These are phyloP conservation scores for Panopea generosa DNA, from an alignment of 2,888 invertebrate species.

Conservation along the genomic window DNA sequence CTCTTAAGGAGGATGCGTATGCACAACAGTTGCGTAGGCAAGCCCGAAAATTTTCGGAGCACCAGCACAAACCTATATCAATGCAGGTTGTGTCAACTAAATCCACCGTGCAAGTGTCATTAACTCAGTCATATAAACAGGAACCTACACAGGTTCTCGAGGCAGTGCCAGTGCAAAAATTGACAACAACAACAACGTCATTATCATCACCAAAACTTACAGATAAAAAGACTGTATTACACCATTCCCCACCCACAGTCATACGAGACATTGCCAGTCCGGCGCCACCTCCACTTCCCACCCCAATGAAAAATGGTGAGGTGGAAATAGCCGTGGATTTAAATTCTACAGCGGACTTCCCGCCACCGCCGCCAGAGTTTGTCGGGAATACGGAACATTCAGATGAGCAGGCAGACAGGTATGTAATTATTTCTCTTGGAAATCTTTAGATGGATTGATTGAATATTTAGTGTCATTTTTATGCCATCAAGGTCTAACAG, in stretches of 20 bases:
- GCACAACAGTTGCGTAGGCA: constrained; percentile 76
- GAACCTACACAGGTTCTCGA: constrained; percentile 73
- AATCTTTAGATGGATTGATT: too few species aligned
- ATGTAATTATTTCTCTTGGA: constrained; percentile 4
- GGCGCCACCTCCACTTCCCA: constrained; percentile 68
- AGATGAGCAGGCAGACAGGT: constrained; percentile 42
- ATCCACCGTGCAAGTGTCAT: constrained; percentile 55
- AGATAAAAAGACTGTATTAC: constrained; percentile 17
- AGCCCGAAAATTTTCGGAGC: constrained; percentile 83
- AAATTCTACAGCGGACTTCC: constrained; percentile 54
- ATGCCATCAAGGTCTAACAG: too few species aligned
- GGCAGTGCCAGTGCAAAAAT: constrained; percentile 66
- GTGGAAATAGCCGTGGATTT: constrained; percentile 46
- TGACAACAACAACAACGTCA: constrained; percentile 25
- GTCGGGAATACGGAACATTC: constrained; percentile 15
- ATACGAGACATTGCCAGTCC: constrained; percentile 36
- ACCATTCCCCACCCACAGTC: constrained; percentile 50
- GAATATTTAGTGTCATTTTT: too few species aligned
- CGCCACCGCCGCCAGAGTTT: constrained; percentile 57
- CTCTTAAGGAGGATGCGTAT: constrained; percentile 75
- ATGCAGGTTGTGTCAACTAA: constrained; percentile 69
- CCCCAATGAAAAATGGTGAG: constrained; percentile 67
- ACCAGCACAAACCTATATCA: constrained; percentile 61
- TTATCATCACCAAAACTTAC: constrained; percentile 15
- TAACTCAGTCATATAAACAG: constrained; percentile 74